These are phyloP conservation scores for Drosophila paranaensis DNA, from an alignment of 2,888 invertebrate genomes.

Conservation along the genomic window DNA sequence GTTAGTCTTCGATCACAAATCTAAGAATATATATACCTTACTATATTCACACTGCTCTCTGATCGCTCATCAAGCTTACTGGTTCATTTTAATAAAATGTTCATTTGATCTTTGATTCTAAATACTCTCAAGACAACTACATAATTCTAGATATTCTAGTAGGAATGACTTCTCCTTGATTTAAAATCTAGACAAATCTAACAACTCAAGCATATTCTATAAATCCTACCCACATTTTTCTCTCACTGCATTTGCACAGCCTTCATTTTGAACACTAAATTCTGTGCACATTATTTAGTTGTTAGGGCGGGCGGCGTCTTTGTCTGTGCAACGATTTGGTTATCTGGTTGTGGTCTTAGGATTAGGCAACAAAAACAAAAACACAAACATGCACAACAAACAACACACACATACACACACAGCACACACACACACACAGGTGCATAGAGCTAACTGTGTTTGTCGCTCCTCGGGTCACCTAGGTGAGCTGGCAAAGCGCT, in stretches of 20 bases:
- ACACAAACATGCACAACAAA: conserved; percentile 24
- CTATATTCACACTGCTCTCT: too few species aligned
- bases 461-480: conserved; percentile 26
- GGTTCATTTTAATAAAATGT: too few species aligned
- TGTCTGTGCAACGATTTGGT: conserved; percentile 64
- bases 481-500: conserved; percentile 17
- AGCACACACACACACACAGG: not conserved
- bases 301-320: conserved; percentile 61
- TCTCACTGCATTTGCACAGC: not conserved
- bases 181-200: too few species aligned
- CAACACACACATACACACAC: not conserved
- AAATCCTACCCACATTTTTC: not conserved
- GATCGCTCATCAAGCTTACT: too few species aligned
- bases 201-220: not conserved
- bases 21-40: too few species aligned
- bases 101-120: too few species aligned
- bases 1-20: too few species aligned
- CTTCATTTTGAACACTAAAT: conserved; percentile 55
- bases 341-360: conserved; percentile 72
- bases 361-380: conserved; percentile 60
- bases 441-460: conserved; percentile 20
- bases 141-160: too few species aligned
- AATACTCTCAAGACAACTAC: too few species aligned
- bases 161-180: too few species aligned
- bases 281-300: conserved; percentile 78